Conservation (phyloP, 2,797 vertebrate species). For the Coregonus sp. region DNA sequence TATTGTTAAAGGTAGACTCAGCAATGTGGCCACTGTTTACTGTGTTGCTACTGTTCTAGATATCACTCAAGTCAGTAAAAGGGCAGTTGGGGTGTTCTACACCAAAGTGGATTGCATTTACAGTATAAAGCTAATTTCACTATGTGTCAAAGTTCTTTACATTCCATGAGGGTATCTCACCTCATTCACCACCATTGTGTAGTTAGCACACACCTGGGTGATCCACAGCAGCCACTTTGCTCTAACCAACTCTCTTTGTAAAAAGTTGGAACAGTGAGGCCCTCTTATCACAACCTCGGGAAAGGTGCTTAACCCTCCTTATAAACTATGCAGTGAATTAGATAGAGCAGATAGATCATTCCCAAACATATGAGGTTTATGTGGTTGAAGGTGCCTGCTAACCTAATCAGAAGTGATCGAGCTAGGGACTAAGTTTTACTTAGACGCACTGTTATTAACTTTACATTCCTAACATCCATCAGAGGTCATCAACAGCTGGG, state of each 20-base stretch:
- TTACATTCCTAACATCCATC: constrained; percentile 39
- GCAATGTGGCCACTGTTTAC: not conserved
- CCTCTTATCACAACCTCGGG: not conserved
- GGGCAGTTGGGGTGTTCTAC: not conserved
- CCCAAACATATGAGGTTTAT: constrained; percentile 38
- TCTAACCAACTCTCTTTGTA: no score
- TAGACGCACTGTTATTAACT: constrained; percentile 39
- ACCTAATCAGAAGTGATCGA: constrained; percentile 45
- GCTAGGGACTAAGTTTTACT: constrained; percentile 29
- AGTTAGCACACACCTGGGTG: not conserved
- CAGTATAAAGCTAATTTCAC: not conserved
- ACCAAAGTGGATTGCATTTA: not conserved
- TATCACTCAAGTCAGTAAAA: not conserved
- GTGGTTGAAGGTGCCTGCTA: constrained; percentile 36
- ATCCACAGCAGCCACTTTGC: not conserved
- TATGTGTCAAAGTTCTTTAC: not conserved
- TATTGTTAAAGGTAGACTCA: not conserved
- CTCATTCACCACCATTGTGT: not conserved
- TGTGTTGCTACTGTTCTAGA: not conserved
- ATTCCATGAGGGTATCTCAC: not conserved
- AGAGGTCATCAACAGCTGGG: constrained; percentile 26
- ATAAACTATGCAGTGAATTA: constrained; percentile 18
- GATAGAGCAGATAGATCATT: constrained; percentile 28
- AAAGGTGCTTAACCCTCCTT: constrained; percentile 13
- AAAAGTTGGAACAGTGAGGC: not conserved